Conservation (phyloP, 2,888 invertebrate species). For the Scelioninae gen. 2 region DNA sequence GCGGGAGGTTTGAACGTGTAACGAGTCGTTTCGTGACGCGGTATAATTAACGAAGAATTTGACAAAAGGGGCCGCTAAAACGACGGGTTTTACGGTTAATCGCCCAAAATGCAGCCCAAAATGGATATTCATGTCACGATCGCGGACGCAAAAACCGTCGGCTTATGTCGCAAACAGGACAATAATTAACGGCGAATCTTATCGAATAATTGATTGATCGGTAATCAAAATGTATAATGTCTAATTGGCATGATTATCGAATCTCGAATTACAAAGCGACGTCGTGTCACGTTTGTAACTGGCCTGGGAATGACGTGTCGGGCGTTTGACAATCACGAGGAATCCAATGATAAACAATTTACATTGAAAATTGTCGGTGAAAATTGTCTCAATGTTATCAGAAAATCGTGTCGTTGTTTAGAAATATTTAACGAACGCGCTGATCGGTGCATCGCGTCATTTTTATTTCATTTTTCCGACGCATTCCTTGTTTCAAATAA, state of each 20-base stretch:
- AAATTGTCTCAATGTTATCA: slow-evolving; percentile 25
- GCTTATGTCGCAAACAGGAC: slow-evolving; percentile 2
- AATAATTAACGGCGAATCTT: slow-evolving; percentile 32
- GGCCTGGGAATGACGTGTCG: slow-evolving; percentile 45
- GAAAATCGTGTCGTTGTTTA: background rate
- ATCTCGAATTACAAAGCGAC: slow-evolving; percentile 49
- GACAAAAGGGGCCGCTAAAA: too few species aligned
- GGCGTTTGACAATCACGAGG: slow-evolving; percentile 36
- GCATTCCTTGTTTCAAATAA: too few species aligned
- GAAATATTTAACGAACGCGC: too few species aligned
- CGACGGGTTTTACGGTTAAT: too few species aligned
- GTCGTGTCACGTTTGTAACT: slow-evolving; percentile 52
- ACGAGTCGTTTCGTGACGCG: background rate
- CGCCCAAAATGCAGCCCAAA: too few species aligned
- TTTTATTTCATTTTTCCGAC: too few species aligned
- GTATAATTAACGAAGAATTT: too few species aligned
- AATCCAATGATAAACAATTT: slow-evolving; percentile 39
- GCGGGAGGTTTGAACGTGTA: too few species aligned
- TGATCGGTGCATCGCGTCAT: too few species aligned
- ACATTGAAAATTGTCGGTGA: slow-evolving; percentile 15
- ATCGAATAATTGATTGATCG: slow-evolving; percentile 52
- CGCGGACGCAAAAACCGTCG: slow-evolving; percentile 2
- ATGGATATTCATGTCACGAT: slow-evolving; percentile 1
- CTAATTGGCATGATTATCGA: slow-evolving; percentile 50
- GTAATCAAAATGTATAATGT: slow-evolving; percentile 43